Evolutionary conservation across 1,140 invertebrate genomes (phyloP), one percentile per base, ranked within the genome.

Genomic region (Scaptomyza pallida): DNA sequence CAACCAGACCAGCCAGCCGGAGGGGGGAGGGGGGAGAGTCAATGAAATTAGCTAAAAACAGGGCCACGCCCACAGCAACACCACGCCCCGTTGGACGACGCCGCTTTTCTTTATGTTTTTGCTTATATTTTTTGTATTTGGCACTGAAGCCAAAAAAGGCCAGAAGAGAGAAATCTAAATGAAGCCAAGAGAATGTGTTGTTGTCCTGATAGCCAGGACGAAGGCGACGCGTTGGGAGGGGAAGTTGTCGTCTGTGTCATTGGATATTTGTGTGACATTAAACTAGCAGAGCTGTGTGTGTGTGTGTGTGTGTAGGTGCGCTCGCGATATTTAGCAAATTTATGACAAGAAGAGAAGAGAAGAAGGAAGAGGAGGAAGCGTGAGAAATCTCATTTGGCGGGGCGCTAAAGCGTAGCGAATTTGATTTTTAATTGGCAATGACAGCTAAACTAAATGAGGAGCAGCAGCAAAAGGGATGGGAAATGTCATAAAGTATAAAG

Each of bases 251-350:
- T 52, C 35, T 15, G 68, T 85, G 81, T 85, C 80, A 85, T 77
- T 77, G 77, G 81, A 85, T 86, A 85, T 85, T 85, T 85, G 81
- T 85, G 80, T 80, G 81, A 85, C 80, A 85, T n/a, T 63, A 85
- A 85, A 85, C 80, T 85, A 85, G 80, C 81, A 68, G 59, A 59
- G 59, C 69, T 54, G 45, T 45, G 19, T 61, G 2, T 37, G 33
- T 37, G 2, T 37, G 33, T 37, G 12, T 37, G 26, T 30, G 3
- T 0, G 3, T 37, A n/a, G 69, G 33, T 60, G 62, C 40, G 5
- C 23, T n/a, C 37, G 77, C 61, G 73, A 67, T 81, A 74, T 77
- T 86, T 81, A 86, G 88, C 82, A 54, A 85, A 85, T 77, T 85
- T 85, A 81, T 85, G 82, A 88, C 81, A 76, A 50, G 12, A 12